Evolutionary conservation across 2,113 vertebrate genomes (phyloP).

Genomic region (Calypte anna): DNA sequence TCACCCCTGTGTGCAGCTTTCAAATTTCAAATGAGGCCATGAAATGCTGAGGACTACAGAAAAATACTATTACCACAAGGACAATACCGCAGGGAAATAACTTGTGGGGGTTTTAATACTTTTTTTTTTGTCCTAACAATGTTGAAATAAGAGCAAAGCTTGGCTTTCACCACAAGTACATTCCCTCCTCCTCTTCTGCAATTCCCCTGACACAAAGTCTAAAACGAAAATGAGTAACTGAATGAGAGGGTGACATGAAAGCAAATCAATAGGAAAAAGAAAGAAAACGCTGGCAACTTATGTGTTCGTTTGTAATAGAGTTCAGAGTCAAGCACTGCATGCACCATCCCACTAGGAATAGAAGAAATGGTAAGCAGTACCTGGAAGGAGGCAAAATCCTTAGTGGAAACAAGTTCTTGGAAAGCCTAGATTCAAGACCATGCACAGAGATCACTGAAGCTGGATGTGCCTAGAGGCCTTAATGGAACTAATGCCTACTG

Average conservation of each 20-base stretch:
- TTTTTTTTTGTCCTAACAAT: not conserved
- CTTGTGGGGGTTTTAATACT: not conserved
- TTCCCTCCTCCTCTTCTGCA: not conserved
- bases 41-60: not conserved
- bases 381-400: not conserved
- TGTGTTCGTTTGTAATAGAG: not conserved
- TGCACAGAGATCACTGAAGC: not conserved
- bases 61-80: not conserved
- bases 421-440: not conserved
- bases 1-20: not conserved
- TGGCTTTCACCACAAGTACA: not conserved
- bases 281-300: not conserved
- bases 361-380: not conserved
- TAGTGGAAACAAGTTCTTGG: not conserved
- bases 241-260: not conserved
- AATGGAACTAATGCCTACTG: not conserved
- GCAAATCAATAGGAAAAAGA: not conserved
- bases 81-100: not conserved
- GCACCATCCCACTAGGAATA: rapidly evolving
- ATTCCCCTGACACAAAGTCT: not conserved
- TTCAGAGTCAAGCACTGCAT: not conserved
- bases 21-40: rapidly evolving
- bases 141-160: not conserved
- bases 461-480: rapidly evolving
- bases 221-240: not conserved